These are phyloP conservation scores for Sebastiscus tertius DNA, from an alignment of 2,797 vertebrate genomes.

Conservation along the genomic window DNA sequence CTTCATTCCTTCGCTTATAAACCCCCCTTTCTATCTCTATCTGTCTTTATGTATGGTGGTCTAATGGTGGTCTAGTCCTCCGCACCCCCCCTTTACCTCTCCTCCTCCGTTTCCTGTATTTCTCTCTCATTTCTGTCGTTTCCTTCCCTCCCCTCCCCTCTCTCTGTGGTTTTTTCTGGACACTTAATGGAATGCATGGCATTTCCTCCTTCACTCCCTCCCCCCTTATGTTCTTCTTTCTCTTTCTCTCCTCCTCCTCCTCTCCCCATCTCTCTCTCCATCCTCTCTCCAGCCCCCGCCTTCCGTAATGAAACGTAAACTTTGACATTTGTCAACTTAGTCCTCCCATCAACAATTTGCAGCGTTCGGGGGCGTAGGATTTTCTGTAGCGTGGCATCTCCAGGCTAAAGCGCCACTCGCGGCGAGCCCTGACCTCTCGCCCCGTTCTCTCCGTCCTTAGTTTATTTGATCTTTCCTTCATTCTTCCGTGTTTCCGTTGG, in stretches of 20 bases:
- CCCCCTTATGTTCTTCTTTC: conserved; percentile 10
- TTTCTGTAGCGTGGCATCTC: conserved; percentile 52
- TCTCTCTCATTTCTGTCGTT: conserved; percentile 47
- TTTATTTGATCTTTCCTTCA: conserved; percentile 35
- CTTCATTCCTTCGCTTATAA: conserved; percentile 58
- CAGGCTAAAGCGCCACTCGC: conserved; percentile 34
- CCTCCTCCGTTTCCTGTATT: conserved; percentile 52
- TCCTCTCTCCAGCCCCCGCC: conserved; percentile 27
- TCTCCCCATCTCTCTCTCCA: conserved; percentile 10
- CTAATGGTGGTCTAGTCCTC: conserved; percentile 20
- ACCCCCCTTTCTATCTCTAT: conserved; percentile 36
- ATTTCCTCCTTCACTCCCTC: conserved; percentile 64
- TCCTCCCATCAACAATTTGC: conserved; percentile 58
- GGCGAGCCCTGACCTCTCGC: conserved; percentile 43
- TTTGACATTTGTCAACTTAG: conserved; percentile 76
- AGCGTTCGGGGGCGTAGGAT: conserved; percentile 29
- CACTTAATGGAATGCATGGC: conserved; percentile 81
- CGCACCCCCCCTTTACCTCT: neutral
- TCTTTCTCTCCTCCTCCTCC: conserved; percentile 11
- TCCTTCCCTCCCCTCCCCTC: conserved; percentile 30
- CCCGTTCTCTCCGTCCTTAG: conserved; percentile 22
- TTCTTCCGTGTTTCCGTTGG: conserved; percentile 18
- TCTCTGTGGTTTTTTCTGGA: conserved; percentile 68
- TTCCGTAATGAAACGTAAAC: conserved; percentile 78
- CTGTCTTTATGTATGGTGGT: conserved; percentile 40